Conservation (phyloP, 2,113 vertebrate genomes). For the Phalacrocorax pelagicus region DNA sequence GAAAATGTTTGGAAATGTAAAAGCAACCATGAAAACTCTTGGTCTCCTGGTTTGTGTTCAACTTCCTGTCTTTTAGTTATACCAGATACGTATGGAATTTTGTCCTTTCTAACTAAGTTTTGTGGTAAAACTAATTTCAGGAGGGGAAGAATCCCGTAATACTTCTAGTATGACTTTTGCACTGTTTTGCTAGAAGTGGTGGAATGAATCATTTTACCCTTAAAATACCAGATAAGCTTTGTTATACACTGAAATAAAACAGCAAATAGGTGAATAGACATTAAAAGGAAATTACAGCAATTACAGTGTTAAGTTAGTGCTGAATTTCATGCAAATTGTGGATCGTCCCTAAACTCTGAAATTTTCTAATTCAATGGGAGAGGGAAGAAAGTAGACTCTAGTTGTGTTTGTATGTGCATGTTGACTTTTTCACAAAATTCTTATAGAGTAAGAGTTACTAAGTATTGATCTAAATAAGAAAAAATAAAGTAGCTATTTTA, state of each 20-base stretch:
- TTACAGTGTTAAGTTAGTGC: constrained; percentile 3
- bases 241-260: constrained; percentile 24
- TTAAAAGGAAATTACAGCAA: constrained; percentile 18
- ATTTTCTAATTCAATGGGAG: constrained; percentile 20
- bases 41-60: constrained; percentile 65
- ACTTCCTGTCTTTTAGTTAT: constrained; percentile 59
- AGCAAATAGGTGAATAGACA: not conserved
- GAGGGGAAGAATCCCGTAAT: constrained; percentile 2
- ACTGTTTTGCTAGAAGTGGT: constrained; percentile 41
- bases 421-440: constrained; percentile 49
- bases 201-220: constrained; percentile 19
- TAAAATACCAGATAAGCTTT: constrained; percentile 42
- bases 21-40: constrained; percentile 61
- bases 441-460: constrained; percentile 15
- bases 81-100: constrained; percentile 43
- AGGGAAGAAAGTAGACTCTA: constrained; percentile 6
- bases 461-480: constrained; percentile 28
- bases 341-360: constrained; percentile 15
- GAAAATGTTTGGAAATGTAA: constrained; percentile 70
- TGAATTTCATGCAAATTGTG: constrained; percentile 39
- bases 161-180: constrained; percentile 19
- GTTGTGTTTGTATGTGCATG: not conserved
- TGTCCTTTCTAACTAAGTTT: constrained; percentile 66
- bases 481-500: constrained; percentile 11
- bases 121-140: constrained; percentile 57